Evolutionary conservation across 2,797 vertebrate species (phyloP).

Genomic region (Chrosomus eos): DNA sequence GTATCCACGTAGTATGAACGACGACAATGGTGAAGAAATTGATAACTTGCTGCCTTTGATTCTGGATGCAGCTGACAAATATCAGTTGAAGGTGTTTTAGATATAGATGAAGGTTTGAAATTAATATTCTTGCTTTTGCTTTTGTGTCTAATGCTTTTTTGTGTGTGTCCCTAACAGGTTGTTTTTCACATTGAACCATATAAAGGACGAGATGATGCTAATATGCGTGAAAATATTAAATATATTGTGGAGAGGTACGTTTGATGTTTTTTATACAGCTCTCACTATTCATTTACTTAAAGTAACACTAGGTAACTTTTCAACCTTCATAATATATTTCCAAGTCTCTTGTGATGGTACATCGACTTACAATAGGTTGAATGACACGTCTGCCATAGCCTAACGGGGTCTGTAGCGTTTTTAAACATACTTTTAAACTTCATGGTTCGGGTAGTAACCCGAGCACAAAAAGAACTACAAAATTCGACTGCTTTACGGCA

Average conservation of each 20-base stretch:
- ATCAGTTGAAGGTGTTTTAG: conserved; percentile 86
- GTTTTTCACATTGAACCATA: conserved; percentile 95
- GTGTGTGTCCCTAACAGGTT: conserved; percentile 75
- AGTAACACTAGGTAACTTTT: no score
- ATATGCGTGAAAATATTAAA: conserved; percentile 88
- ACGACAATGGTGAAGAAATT: conserved; percentile 88
- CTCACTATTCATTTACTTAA: background rate
- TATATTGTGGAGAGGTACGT: conserved; percentile 93
- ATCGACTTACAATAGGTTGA: no score
- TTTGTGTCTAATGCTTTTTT: background rate
- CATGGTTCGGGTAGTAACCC: no score
- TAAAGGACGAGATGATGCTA: conserved; percentile 87
- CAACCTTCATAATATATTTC: no score
- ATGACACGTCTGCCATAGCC: no score
- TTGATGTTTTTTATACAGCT: background rate
- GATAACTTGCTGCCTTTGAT: conserved; percentile 87
- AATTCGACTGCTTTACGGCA: no score
- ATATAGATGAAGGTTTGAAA: background rate
- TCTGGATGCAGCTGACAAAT: conserved; percentile 90
- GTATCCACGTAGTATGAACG: conserved; percentile 88
- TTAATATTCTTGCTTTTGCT: background rate
- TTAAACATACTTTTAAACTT: no score
- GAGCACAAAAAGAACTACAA: no score
- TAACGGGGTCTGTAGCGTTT: no score
- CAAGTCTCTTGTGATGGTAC: no score